phyloP scores from a whole-genome alignment of 37 sponge, comb jelly and placozoan genomes.

The Crambe crambe region DNA sequence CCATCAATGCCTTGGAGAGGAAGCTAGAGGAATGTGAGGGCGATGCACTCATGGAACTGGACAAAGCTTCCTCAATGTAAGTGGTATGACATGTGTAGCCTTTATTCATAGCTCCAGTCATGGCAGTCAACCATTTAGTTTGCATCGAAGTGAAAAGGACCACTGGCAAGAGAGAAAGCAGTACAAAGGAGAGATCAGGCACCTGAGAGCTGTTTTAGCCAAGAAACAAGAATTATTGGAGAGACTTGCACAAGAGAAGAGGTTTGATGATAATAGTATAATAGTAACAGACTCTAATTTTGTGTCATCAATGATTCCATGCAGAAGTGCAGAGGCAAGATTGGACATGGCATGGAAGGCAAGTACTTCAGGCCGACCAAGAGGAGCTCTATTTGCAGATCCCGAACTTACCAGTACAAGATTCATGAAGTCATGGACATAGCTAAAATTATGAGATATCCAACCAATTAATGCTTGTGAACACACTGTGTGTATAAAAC shows the following conservation, averaged over 20 bases:
- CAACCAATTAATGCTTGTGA: too few species aligned
- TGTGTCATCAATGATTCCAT: not conserved
- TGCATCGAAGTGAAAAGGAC: not conserved
- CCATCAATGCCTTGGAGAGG: not conserved
- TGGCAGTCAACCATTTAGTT: not conserved
- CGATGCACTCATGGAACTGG: not conserved
- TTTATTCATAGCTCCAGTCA: too few species aligned
- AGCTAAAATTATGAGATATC: too few species aligned
- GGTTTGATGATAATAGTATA: not conserved
- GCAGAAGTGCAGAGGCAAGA: constrained; percentile 7
- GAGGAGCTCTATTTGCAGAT: not conserved
- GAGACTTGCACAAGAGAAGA: not conserved
- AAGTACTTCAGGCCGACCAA: not conserved
- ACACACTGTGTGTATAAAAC: too few species aligned
- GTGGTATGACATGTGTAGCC: too few species aligned
- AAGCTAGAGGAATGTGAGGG: not conserved
- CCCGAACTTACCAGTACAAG: not conserved
- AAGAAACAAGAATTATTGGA: constrained; percentile 13
- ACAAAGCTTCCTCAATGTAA: constrained; percentile 2
- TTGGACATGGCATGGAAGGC: constrained; percentile 1
- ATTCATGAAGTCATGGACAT: constrained; percentile 1
- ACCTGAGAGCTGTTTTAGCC: constrained; percentile 5
- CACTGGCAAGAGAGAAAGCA: constrained; percentile 2
- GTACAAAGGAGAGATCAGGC: constrained; percentile 18
- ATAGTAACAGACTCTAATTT: not conserved